Conservation (phyloP, 2,888 invertebrate genomes). For the Monochamus alternatus region DNA sequence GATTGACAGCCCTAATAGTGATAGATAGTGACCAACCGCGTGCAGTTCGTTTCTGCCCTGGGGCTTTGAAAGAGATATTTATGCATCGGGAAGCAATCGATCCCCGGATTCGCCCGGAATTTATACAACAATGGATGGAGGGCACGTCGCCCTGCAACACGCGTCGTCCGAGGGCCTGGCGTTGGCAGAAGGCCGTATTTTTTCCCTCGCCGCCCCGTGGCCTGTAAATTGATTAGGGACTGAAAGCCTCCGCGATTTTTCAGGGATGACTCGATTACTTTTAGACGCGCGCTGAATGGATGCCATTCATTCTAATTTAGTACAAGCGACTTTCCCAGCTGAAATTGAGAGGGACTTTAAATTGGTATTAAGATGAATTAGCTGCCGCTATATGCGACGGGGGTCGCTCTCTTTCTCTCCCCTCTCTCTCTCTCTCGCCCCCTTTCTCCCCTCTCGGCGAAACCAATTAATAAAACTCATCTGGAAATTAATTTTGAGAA, state of each 20-base stretch:
- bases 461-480: conserved; percentile 53
- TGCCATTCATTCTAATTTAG: conserved; percentile 61
- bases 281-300: conserved; percentile 57
- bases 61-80: background rate
- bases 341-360: conserved; percentile 55
- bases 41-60: too few relatives aligned
- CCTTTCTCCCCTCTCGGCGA: conserved; percentile 28
- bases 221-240: conserved; percentile 61
- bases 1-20: too few relatives aligned
- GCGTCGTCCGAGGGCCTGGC: conserved; percentile 24
- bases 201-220: conserved; percentile 43
- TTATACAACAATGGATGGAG: conserved; percentile 35
- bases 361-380: conserved; percentile 60
- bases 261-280: conserved; percentile 63
- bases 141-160: conserved; percentile 27
- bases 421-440: background rate
- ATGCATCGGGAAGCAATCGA: background rate
- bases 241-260: conserved; percentile 60
- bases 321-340: conserved; percentile 52
- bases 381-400: conserved; percentile 41
- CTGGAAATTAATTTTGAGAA: conserved; percentile 48
- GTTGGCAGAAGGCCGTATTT: conserved; percentile 40
- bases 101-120: conserved; percentile 10
- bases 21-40: too few relatives aligned
- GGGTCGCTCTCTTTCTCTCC: background rate